Evolutionary conservation across 2,888 invertebrate genomes (phyloP), one percentile per base, ranked within the genome.

Genomic region (Ichneumoninae sp.): DNA sequence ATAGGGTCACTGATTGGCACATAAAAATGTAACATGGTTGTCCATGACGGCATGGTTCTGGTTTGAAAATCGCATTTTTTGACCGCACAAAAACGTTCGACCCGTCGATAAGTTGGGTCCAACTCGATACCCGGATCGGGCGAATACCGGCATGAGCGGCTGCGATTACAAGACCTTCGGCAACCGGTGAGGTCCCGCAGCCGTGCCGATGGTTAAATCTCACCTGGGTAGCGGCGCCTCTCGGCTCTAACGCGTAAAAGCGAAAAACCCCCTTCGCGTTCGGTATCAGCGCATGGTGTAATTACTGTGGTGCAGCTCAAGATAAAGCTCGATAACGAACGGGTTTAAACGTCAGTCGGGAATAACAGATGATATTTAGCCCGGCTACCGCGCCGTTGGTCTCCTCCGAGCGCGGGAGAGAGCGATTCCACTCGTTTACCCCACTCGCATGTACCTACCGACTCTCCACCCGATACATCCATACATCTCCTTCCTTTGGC

Each of bases 311-410:
- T 84, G 82, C 84, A 71, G 86, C 81, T 79, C 79, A 75, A 87
- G 87, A 87, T 87, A 87, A 87, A 80, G 82, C 86, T 76, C 82
- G 87, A 87, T 87, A 86, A 83, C 85, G 81, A 87, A 84, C 86
- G 84, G 81, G 86, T 87, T 87, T 86, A 83, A 83, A 83, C 81
- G 84, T 82, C 83, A 79, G 82, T 10, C 68, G 83, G 52, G 80
- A 83, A 85, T 85, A 87, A 80, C 80, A 57, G 74, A 50, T 75
- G 69, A 66, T 70, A 71, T 81, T 70, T 78, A 33, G 76, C 76
- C 30, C 52, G 40, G 78, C 82, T 80, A 85, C 84, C 72, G 84
- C 60, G 68, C 13, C 57, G 16, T 65, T 65, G 66, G 57, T 76
- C 75, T 16, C 30, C 62, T 72, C 52, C 30, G 66, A 52, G n/a